These are phyloP conservation scores for Synanthedon formicaeformis DNA, from an alignment of 2,888 invertebrate genomes.

Conservation along the genomic window DNA sequence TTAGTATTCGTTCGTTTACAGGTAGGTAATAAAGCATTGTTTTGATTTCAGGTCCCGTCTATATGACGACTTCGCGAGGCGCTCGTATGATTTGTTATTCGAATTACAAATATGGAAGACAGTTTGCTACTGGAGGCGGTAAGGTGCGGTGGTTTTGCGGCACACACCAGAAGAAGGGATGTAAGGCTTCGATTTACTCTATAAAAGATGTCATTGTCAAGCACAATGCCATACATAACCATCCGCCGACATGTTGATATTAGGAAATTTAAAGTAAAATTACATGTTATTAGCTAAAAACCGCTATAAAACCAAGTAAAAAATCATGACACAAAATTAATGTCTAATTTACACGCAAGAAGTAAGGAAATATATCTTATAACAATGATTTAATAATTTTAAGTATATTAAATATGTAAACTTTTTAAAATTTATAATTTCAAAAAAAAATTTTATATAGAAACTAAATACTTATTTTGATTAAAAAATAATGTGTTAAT, in stretches of 20 bases:
- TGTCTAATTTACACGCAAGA: not conserved
- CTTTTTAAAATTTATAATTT: too few species aligned
- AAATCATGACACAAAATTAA: constrained; percentile 1
- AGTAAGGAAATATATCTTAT: too few species aligned
- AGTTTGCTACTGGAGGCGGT: constrained; percentile 5
- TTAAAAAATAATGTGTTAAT: too few species aligned
- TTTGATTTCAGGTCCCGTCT: too few species aligned
- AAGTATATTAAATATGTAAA: too few species aligned
- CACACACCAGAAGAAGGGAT: not conserved
- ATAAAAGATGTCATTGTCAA: constrained; percentile 1
- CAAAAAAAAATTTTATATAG: too few species aligned
- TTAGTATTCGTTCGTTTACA: too few species aligned
- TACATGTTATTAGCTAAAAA: not conserved
- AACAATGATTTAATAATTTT: too few species aligned
- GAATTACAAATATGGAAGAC: constrained; percentile 14
- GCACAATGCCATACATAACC: constrained; percentile 1
- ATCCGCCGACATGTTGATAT: not conserved
- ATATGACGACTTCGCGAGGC: constrained; percentile 8
- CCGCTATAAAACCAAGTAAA: constrained; percentile 1
- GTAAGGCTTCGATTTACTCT: constrained; percentile 1
- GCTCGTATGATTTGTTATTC: constrained; percentile 10
- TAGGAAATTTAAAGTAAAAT: not conserved
- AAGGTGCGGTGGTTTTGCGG: constrained; percentile 11
- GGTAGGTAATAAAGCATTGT: too few species aligned
- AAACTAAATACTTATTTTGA: too few species aligned